Percentiles rank a stretch among this genome's conserved stretches.
These are phyloP conservation scores for Spodoptera littoralis DNA, from an alignment of 2,888 invertebrate genomes.

Conservation along the genomic window DNA sequence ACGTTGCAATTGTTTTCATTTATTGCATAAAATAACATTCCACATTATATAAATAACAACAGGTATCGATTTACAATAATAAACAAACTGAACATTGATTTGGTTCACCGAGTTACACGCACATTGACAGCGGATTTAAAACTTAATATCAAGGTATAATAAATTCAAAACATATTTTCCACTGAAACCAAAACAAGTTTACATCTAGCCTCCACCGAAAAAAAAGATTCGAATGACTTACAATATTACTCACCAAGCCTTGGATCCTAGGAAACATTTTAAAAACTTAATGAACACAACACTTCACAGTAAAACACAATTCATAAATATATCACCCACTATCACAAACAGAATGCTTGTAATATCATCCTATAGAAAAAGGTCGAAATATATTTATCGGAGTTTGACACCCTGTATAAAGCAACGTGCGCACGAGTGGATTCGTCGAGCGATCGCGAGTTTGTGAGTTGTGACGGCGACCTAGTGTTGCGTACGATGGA, in stretches of 20 bases:
- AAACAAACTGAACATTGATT: no score
- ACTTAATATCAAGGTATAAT: background rate
- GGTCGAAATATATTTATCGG: conserved; percentile 25
- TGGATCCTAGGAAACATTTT: conserved; percentile 86
- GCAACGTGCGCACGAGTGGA: conserved; percentile 75
- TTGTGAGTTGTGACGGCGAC: conserved; percentile 66
- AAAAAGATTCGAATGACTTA: conserved; percentile 19
- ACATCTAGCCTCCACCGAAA: conserved; percentile 5
- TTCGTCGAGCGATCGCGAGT: conserved; percentile 65
- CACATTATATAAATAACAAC: no score
- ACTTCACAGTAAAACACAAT: conserved; percentile 68
- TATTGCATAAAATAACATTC: no score
- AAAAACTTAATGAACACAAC: conserved; percentile 56
- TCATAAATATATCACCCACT: conserved; percentile 59
- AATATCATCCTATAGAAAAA: conserved; percentile 62
- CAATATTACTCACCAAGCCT: conserved; percentile 78
- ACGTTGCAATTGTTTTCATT: no score
- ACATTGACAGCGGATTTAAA: background rate
- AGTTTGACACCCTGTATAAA: conserved; percentile 35
- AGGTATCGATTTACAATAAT: no score
- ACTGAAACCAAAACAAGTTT: conserved; percentile 3
- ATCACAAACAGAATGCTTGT: conserved; percentile 57
- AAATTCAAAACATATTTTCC: background rate
- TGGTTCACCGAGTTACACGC: no score
- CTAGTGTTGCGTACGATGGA: conserved; percentile 32